Base-by-base conservation (phyloP, 2,113 vertebrate species). In the Sinocyclocheilus anshuiensis region DNA sequence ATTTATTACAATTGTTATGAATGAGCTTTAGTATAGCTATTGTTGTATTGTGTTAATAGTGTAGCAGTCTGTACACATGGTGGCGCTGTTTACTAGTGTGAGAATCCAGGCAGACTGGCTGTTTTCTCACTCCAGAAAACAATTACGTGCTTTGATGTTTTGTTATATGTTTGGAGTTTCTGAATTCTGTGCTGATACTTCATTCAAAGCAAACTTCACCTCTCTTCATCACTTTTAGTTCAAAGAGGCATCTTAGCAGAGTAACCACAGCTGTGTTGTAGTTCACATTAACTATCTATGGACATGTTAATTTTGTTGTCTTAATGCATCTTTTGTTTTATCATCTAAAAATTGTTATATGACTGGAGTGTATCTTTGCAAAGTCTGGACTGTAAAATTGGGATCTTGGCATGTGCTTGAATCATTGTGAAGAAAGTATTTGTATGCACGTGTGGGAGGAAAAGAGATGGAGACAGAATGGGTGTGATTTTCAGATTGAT, bases 401-500 rank as follows among this genome's bases (percentile, higher is more conserved):
- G 15, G 75, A 55, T 12, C 12, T 26, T 77, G 15, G 15, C 24
- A 16, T 76, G 45, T 50, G 42, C 8, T 6, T 9, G 4, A 12
- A 29, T 77, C 13, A 53, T 26, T 53, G 15, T 11, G 15, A 18
- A 42, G 36, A 15, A n/a, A 0, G n/a, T 2, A 55, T 77, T 20
- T 33, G 4, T 22, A 50, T 76, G 45, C 50, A 12, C 26, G 50
- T 20, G 16, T 26, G n/a, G 76, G 76, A 33, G 42, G 4, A 16
- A 55, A 18, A 55, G 26, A 33, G n/a, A 29, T 11, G 67, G 29
- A 71, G 29, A 77, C 76, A 77, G 77, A 78, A 59, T n/a, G 29
- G 12, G 57, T 61, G 57, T 74, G 10, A 74, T 74, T 42, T 74
- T 74, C 10, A 42, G 36, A 74, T 74, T 74, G 71, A 74, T 74